Base-by-base conservation (phyloP, 1,140 invertebrate species). In the Drosophila melanogaster region DNA sequence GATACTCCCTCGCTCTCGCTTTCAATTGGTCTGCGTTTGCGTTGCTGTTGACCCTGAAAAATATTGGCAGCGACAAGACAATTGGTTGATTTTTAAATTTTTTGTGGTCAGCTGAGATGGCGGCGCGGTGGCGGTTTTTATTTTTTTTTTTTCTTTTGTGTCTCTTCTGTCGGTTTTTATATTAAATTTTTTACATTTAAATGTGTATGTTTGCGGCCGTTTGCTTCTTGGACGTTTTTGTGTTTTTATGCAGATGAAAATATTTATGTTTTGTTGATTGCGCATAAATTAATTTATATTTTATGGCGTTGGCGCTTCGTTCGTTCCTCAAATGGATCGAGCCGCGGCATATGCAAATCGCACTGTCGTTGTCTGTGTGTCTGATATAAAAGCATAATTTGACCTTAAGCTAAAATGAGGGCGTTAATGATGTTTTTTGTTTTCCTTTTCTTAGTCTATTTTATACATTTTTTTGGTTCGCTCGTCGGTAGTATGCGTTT, bases 241-340 rank as follows among this genome's bases (percentile, higher is more conserved):
- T 85, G 81, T 58, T 85, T 85, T 85, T 89, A 89, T 89, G 84
- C 84, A 89, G 85, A 89, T 89, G 84, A 89, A 89, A 89, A 89
- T 89, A 89, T 89, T 89, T 89, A 89, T 89, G 84, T 89, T 89
- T 89, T 89, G 84, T 89, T 89, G 84, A 89, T 89, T 89, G 85
- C 84, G 84, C 84, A 89, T 89, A 89, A 89, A 89, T 89, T 89
- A 89, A 89, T 89, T 89, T 89, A 89, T 89, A 89, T 89, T 89
- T 89, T 89, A 89, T 89, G 77, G 84, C 84, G 84, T 89, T 87
- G 84, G 83, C 83, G 84, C 84, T 87, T 77, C 70, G 66, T 87
- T 86, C 73, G 64, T 67, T 87, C 83, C 84, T 89, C 84, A 89
- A 87, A 89, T 89, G 83, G 83, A 79, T 86, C 83, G 79, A 59